Base-by-base conservation (phyloP, 2,113 vertebrate genomes). In the Peromyscus leucopus region DNA sequence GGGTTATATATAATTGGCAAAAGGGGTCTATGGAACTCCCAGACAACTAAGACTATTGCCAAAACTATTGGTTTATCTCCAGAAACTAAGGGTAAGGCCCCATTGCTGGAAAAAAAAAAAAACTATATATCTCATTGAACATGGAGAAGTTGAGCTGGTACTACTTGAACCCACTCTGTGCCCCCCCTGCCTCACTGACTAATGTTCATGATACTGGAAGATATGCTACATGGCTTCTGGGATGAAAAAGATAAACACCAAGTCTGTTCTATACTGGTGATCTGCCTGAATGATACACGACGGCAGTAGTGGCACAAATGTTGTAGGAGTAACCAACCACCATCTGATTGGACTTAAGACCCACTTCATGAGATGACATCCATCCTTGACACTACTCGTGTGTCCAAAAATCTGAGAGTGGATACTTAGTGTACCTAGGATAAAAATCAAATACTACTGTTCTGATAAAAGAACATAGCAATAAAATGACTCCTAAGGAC, bases 21-120 rank as follows among this genome's bases (percentile, higher is more conserved):
- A 19, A 65, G 15, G 2, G 16, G 4, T 21, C 24, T 19, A 46
- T 2, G 11, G n/a, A 65, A 1, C 9, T 4, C 1, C 7, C 2
- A 21, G n/a, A 33, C 15, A 31, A 65, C 26, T 31, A 28, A 65
- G 15, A 31, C 57, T 28, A 42, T 42, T 17, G n/a, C 59, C 82
- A 63, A 39, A 42, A 24, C 39, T 31, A 31, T 85, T 85, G 61
- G 2, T 10, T 85, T 42, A 28, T 63, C 8, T 63, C 59, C 24
- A 19, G 3, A 46, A 63, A 31, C n/a, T 65, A n/a, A 85, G 1
- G 24, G n/a, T 46, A 46, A 85, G 22, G 3, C 2, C 2, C 16
- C 31, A 17, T 85, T 65, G 7, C 59, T 85, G 83, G 33, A 65
- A 2, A 63, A 46, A 65, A 2, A 63, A 31, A 85, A 63, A 12